phyloP scores from a whole-genome alignment of 2,888 invertebrate species.

The Nomada ferruginata region DNA sequence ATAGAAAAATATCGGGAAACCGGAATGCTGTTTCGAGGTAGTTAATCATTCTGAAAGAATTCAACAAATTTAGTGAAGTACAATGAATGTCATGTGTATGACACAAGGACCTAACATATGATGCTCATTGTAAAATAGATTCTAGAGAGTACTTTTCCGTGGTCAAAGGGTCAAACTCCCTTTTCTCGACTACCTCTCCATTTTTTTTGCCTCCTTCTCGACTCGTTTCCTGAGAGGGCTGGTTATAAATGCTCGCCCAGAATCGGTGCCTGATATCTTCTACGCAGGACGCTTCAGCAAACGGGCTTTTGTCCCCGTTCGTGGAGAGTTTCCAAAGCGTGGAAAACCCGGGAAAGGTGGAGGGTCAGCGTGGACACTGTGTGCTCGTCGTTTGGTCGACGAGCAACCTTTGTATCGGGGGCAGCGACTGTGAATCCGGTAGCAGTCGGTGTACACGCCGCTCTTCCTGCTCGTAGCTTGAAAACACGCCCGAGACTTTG shows the following conservation, averaged over 20 bases:
- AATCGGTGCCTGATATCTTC: constrained; percentile 63
- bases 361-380: constrained; percentile 35
- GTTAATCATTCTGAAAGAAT: too few species aligned
- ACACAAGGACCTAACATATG: too few species aligned
- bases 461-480: constrained; percentile 75
- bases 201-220: constrained; percentile 23
- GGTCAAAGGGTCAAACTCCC: constrained; percentile 33
- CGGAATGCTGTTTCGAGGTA: too few species aligned
- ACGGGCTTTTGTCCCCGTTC: constrained; percentile 48
- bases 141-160: constrained; percentile 16
- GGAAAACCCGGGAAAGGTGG: constrained; percentile 15
- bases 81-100: too few species aligned
- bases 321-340: constrained; percentile 33
- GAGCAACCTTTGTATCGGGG: constrained; percentile 73
- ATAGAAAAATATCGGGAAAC: too few species aligned
- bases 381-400: constrained; percentile 40
- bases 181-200: neutral
- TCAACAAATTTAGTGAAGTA: too few species aligned
- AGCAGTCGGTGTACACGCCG: constrained; percentile 68
- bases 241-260: constrained; percentile 54
- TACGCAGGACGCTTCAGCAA: constrained; percentile 25
- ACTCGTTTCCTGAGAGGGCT: constrained; percentile 53
- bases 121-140: constrained; percentile 6
- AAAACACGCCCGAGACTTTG: constrained; percentile 62
- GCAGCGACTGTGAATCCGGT: constrained; percentile 80